Percentiles rank a stretch among this genome's conserved stretches.
These are phyloP conservation scores for Alcis repandata DNA, from an alignment of 2,888 invertebrate genomes.

Conservation along the genomic window DNA sequence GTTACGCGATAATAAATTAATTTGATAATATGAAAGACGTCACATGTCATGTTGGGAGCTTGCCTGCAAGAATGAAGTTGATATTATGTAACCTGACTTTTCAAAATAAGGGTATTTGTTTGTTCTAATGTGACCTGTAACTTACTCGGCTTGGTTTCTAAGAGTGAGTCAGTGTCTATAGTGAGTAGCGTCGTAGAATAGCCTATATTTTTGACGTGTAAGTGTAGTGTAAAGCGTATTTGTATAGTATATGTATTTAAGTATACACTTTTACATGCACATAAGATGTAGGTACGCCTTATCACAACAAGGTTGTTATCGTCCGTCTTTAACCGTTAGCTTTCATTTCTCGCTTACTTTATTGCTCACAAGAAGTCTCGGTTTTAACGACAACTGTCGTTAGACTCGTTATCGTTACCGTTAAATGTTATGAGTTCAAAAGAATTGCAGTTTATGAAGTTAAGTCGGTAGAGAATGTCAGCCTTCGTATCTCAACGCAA, in stretches of 20 bases:
- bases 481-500: too few relatives aligned
- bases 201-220: too few relatives aligned
- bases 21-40: slow-evolving; percentile 32
- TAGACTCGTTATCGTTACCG: slow-evolving; percentile 27
- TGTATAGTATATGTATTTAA: too few relatives aligned
- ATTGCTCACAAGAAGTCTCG: slow-evolving; percentile 17
- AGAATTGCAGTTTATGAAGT: slow-evolving; percentile 13
- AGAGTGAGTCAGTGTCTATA: too few relatives aligned
- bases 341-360: slow-evolving; percentile 12
- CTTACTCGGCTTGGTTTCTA: too few relatives aligned
- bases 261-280: too few relatives aligned
- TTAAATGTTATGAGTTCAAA: slow-evolving; percentile 27
- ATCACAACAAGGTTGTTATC: slow-evolving; percentile 3
- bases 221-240: too few relatives aligned
- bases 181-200: too few relatives aligned
- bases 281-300: background rate
- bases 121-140: too few relatives aligned
- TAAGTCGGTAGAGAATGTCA: too few relatives aligned
- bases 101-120: too few relatives aligned
- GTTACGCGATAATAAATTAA: slow-evolving; percentile 42
- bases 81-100: too few relatives aligned
- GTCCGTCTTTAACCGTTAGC: slow-evolving; percentile 2
- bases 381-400: slow-evolving; percentile 20
- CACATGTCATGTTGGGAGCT: background rate
- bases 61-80: background rate